These are phyloP conservation scores for Cephus sareptanus DNA, from an alignment of 2,888 invertebrate species.

Conservation along the genomic window DNA sequence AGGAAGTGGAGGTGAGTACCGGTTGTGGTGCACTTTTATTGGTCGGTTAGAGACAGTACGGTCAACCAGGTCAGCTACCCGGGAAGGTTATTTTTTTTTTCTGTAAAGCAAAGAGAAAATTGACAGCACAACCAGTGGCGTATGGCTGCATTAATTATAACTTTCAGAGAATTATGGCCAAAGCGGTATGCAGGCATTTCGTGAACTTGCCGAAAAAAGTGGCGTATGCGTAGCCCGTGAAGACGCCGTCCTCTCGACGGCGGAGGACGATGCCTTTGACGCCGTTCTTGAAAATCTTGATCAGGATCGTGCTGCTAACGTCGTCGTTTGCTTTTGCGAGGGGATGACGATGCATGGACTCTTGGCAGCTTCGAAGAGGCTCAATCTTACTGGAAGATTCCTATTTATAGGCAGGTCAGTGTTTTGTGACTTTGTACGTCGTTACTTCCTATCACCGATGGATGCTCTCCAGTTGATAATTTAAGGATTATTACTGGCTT, in stretches of 20 bases:
- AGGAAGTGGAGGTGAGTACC: background rate
- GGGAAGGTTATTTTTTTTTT: background rate
- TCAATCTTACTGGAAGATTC: conserved; percentile 71
- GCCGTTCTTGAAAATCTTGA: conserved; percentile 69
- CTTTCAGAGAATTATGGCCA: conserved; percentile 80
- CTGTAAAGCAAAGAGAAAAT: background rate
- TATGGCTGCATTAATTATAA: background rate
- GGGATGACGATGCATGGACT: conserved; percentile 77
- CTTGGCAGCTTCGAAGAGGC: conserved; percentile 71
- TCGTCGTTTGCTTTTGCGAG: conserved; percentile 84
- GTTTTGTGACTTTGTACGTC: conserved; percentile 3
- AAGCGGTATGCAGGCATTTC: conserved; percentile 80
- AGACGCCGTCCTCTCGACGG: conserved; percentile 73
- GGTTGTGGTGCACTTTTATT: conserved; percentile 49
- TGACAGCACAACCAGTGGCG: background rate
- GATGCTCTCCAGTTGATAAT: background rate
- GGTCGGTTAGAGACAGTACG: conserved; percentile 48
- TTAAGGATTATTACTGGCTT: background rate
- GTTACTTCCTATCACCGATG: background rate
- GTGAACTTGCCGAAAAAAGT: conserved; percentile 74
- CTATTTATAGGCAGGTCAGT: conserved; percentile 76
- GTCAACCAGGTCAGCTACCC: background rate
- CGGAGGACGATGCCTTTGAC: conserved; percentile 70
- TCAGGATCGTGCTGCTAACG: conserved; percentile 70
- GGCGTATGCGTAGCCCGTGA: conserved; percentile 80